Percentiles rank a stretch among this genome's conserved stretches.
Evolutionary conservation across 2,797 vertebrate genomes (phyloP).

Genomic region (Fistularia tabacaria): DNA sequence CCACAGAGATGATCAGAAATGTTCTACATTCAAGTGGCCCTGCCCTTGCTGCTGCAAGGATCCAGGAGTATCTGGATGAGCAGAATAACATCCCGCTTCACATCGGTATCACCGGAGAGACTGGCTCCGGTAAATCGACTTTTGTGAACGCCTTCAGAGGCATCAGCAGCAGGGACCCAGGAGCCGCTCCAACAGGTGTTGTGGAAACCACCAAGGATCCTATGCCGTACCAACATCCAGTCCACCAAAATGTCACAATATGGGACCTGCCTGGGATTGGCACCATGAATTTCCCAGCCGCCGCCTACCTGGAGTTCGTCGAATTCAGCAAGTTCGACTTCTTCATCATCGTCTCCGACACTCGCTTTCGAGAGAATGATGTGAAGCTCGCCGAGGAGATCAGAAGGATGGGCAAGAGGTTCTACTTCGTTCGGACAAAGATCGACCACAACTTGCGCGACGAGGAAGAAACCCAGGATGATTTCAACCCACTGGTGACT

Average conservation of each 20-base stretch:
- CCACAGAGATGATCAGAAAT: no score
- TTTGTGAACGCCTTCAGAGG: constrained; percentile 54
- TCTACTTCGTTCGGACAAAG: constrained; percentile 78
- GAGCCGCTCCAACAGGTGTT: constrained; percentile 37
- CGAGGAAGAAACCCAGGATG: constrained; percentile 24
- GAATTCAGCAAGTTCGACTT: constrained; percentile 73
- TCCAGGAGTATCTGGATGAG: constrained; percentile 15
- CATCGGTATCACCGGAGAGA: constrained; percentile 57
- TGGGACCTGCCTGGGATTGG: constrained; percentile 79
- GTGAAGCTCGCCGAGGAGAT: constrained; percentile 67
- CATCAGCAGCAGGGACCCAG: constrained; percentile 14
- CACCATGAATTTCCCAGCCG: constrained; percentile 59
- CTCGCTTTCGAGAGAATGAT: constrained; percentile 68
- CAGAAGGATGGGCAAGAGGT: constrained; percentile 61
- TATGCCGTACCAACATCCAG: constrained; percentile 60
- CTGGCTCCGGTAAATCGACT: constrained; percentile 56
- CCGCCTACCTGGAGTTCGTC: constrained; percentile 66
- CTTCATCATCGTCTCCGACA: constrained; percentile 67
- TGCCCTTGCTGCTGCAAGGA: constrained; percentile 16
- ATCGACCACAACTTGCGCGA: constrained; percentile 62
- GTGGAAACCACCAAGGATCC: constrained; percentile 36
- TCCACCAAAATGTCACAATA: constrained; percentile 59
- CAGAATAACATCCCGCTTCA: constrained; percentile 23
- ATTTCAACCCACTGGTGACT: constrained; percentile 32
- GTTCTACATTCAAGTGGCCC: no score